Base-by-base conservation (phyloP, 1,140 invertebrate species). In the Euura lappo region DNA sequence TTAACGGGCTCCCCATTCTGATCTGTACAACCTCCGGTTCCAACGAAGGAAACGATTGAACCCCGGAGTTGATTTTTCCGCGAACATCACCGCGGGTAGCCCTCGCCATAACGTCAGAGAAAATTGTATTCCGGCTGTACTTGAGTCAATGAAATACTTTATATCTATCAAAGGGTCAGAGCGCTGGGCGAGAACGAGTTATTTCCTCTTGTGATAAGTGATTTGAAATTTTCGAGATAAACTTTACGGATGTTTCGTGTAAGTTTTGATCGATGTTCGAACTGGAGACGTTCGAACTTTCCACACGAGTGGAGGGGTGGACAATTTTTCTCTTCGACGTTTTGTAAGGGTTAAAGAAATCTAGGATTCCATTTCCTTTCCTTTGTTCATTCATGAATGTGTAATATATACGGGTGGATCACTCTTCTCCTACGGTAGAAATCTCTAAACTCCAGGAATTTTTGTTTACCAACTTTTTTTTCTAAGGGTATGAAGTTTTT, bases 1-100 rank as follows among this genome's bases (percentile, higher is more conserved):
- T 77, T 81, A 77, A 77, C 66, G 72, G 76, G 70, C 73, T 72
- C 46, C 69, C 72, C 71, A 68, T 73, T 72, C 46, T 68, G 71
- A 73, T 81, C 72, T 80, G 70, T 11, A 65, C 60, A 70, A 74
- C 78, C 74, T 81, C 74, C 75, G 75, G 71, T 75, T 76, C 76
- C 72, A 65, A 74, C 71, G 77, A 72, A 79, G 75, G 77, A 72
- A 67, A 67, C 45, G 43, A 13, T 70, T 68, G 72, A 45, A 45
- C 13, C 44, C 13, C 10, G n/a, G 68, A 28, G 28, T n/a, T 8
- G 44, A 69, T 74, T 75, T 71, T 42, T 6, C 51, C 51, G 51
- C 51, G 28, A 28, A 28, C 28, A 28, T 28, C 28, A 28, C 28
- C 28, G 28, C 28, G 28, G 28, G 28, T 28, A 28, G 28, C 28